Percentiles rank a stretch among this genome's conserved stretches.
These are phyloP conservation scores for Desmophyllum pertusum DNA, from an alignment of 92 coral and sea anemone genomes.

Conservation along the genomic window DNA sequence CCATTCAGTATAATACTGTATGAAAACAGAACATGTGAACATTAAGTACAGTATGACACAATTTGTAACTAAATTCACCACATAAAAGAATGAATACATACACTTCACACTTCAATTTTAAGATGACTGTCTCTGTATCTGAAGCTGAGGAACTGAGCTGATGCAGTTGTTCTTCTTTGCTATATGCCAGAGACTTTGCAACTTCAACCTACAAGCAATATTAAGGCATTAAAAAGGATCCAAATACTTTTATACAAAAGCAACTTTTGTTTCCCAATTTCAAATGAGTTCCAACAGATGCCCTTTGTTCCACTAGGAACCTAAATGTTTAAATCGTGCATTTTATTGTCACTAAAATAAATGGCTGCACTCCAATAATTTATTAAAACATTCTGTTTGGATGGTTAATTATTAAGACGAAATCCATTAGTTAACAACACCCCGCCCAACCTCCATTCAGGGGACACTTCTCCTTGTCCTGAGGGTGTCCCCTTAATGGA, in stretches of 20 bases:
- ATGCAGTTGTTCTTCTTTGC: conserved; percentile 66
- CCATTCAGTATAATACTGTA: not conserved
- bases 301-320: too few relatives aligned
- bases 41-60: not conserved
- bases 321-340: too few relatives aligned
- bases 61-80: not conserved
- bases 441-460: too few relatives aligned
- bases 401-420: too few relatives aligned
- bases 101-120: conserved; percentile 60
- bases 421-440: too few relatives aligned
- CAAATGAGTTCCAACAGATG: too few relatives aligned
- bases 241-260: not conserved
- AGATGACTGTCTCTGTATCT: conserved; percentile 51
- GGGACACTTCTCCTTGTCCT: too few relatives aligned
- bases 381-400: too few relatives aligned
- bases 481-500: too few relatives aligned
- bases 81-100: conserved; percentile 34
- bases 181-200: conserved; percentile 51
- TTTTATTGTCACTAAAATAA: too few relatives aligned
- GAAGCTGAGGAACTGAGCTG: conserved; percentile 66
- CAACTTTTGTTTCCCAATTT: not conserved
- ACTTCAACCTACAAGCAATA: conserved; percentile 62
- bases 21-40: not conserved
- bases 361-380: too few relatives aligned
- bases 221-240: not conserved